These are phyloP conservation scores for Burhinus oedicnemus DNA, from an alignment of 2,113 vertebrate species.

Conservation along the genomic window DNA sequence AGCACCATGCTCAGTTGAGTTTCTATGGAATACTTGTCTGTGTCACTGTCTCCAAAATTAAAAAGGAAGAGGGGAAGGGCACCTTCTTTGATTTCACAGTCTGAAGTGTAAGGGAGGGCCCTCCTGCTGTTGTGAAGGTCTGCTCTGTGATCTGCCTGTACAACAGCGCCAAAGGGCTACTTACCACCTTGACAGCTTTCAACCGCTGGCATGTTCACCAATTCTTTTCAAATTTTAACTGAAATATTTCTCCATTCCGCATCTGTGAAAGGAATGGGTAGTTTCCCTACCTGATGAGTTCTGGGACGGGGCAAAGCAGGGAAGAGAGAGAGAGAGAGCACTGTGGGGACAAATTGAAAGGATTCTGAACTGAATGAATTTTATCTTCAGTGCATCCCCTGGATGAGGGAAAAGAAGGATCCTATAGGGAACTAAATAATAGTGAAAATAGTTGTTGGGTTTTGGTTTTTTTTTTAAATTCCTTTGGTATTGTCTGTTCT, in stretches of 20 bases:
- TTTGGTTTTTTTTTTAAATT: background rate
- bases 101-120: background rate
- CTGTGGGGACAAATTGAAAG: background rate
- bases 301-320: background rate
- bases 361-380: background rate
- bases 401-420: background rate
- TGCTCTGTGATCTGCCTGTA: background rate
- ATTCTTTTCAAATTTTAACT: background rate
- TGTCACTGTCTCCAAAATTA: background rate
- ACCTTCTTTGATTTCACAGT: background rate
- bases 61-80: background rate
- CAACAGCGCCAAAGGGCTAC: background rate
- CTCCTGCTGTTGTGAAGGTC: background rate
- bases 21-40: background rate
- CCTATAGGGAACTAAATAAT: background rate
- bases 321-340: fast-evolving
- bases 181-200: background rate
- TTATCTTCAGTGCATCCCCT: background rate
- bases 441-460: background rate
- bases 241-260: background rate
- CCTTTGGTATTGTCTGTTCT: background rate
- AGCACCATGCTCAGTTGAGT: background rate
- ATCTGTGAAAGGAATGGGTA: background rate
- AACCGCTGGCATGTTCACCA: background rate
- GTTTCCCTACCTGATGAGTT: background rate